Base-by-base conservation (phyloP, 2,113 vertebrate species). In the Oxyura jamaicensis region DNA sequence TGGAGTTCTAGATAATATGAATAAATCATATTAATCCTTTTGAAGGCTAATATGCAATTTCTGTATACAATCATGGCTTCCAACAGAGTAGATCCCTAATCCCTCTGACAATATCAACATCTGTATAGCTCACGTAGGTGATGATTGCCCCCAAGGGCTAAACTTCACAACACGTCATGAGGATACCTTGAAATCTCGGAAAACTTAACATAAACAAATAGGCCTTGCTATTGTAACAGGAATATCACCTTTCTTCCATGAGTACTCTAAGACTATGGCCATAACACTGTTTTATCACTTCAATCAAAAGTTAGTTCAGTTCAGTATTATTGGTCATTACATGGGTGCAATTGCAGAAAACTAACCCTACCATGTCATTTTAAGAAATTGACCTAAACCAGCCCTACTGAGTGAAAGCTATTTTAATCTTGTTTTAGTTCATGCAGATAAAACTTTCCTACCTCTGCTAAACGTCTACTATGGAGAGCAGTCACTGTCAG, bases 71-170 rank as follows among this genome's bases (percentile, higher is more conserved):
- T 13, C 48, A 36, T 6, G 21, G 29, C 28, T 75, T 91, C 31
- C 28, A 48, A 13, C 2, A 25, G 42, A 52, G 18, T 31, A 56
- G 29, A 16, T 35, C 35, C 48, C 8, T 41, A 31, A 25, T 50
- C 48, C 42, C 46, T 48, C 59, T 55, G 31, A 15, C 13, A 66
- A 48, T 18, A 65, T 21, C 36, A 60, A 76, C 8, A 28, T 59
- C 26, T 69, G 19, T 23, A 41, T 7, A 56, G 68, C 6, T 18
- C 46, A 35, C 0, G 0, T 1, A 50, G n/a, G 21, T 76, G 17
- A 80, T 33, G 17, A 76, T 21, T 79, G 21, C 14, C 3, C 14
- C 13, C n/a, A n/a, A 31, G 21, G 48, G 68, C 56, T 90, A 56
- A 91, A 65, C 10, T 16, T 63, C 25, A 55, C 17, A 19, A 0